Conservation (phyloP, 2,113 vertebrate genomes). For the Neoarius graeffei region DNA sequence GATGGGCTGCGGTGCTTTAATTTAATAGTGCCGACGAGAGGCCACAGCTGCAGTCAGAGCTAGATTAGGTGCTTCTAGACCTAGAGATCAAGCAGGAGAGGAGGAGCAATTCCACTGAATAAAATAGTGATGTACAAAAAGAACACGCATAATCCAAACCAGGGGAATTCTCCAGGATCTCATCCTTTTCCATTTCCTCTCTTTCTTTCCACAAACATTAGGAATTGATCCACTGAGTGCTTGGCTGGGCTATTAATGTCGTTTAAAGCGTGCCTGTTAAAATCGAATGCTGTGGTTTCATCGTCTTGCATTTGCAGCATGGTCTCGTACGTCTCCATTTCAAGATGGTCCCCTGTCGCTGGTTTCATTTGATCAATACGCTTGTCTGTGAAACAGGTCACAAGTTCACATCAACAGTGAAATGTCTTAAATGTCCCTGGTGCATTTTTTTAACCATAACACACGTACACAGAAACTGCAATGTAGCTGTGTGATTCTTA, state of each 20-base stretch:
- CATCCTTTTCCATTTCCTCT: constrained; percentile 50
- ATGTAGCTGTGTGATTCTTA: background rate
- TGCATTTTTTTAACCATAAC: constrained; percentile 33
- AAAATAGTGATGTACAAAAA: constrained; percentile 47
- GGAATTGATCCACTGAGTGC: constrained; percentile 93
- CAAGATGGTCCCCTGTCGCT: constrained; percentile 69
- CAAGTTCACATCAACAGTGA: constrained; percentile 31
- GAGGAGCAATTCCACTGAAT: constrained; percentile 75
- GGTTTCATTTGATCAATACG: constrained; percentile 76
- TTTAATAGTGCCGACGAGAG: constrained; percentile 88
- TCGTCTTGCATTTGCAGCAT: constrained; percentile 53
- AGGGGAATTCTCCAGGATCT: constrained; percentile 25
- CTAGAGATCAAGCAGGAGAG: constrained; percentile 95
- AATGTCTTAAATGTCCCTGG: constrained; percentile 33
- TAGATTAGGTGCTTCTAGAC: constrained; percentile 85
- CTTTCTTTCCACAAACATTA: constrained; percentile 79
- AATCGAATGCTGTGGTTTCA: constrained; percentile 83
- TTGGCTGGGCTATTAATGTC: constrained; percentile 81
- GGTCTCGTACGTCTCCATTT: constrained; percentile 50
- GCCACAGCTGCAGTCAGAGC: constrained; percentile 81
- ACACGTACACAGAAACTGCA: background rate
- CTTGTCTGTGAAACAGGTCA: constrained; percentile 71
- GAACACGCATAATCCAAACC: constrained; percentile 22
- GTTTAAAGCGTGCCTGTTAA: constrained; percentile 88
- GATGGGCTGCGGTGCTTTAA: constrained; percentile 85